These are phyloP conservation scores for Periplaneta americana DNA, from an alignment of 1,140 invertebrate genomes.

Conservation along the genomic window DNA sequence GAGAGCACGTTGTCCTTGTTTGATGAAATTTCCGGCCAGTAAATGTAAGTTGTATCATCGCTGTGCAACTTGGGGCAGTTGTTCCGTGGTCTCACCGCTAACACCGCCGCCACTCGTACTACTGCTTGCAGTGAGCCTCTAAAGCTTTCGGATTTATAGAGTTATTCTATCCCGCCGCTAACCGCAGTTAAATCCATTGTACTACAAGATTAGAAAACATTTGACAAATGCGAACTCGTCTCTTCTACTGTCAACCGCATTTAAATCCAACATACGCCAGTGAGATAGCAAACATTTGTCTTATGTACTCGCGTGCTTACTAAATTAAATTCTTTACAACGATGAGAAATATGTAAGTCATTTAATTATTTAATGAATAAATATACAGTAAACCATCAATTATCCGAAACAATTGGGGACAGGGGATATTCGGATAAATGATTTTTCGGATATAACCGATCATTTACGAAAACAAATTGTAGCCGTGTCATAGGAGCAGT, in stretches of 20 bases:
- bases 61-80: neutral
- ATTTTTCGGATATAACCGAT: too few species aligned
- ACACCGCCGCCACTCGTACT: neutral
- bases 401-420: too few species aligned
- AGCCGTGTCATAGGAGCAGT: too few species aligned
- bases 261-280: neutral
- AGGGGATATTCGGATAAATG: too few species aligned
- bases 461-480: too few species aligned
- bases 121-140: neutral
- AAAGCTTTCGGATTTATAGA: neutral
- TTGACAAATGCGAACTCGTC: neutral
- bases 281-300: neutral
- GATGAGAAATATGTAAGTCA: too few species aligned
- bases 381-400: too few species aligned
- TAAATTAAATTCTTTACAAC: too few species aligned
- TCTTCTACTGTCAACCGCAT: neutral
- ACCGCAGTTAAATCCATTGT: neutral
- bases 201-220: neutral
- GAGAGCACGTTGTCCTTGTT: neutral
- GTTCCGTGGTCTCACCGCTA: neutral
- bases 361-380: too few species aligned
- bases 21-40: neutral
- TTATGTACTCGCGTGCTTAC: too few species aligned
- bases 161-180: neutral
- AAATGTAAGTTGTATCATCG: neutral